Conservation (phyloP, 37 sponge, comb jelly and placozoan species). For the Agelas oroides region DNA sequence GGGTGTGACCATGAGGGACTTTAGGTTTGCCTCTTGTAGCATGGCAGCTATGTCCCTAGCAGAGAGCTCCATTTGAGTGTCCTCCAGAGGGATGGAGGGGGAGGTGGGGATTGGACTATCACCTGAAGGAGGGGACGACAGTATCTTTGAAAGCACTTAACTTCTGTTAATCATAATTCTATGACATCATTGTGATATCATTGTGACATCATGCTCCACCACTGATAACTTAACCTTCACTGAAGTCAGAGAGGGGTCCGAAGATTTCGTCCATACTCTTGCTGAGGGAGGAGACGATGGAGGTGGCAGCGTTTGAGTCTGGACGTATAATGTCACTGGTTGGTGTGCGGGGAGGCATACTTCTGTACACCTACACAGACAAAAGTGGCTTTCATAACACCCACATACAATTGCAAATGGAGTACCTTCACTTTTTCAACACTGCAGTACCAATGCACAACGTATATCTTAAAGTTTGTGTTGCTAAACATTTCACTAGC, state of each 20-base stretch:
- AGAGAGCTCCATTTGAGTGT: background rate
- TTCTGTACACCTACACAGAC: conserved; percentile 24
- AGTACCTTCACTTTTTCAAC: too few species aligned
- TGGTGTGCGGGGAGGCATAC: background rate
- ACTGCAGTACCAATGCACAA: too few species aligned
- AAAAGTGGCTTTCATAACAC: too few species aligned
- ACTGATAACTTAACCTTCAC: too few species aligned
- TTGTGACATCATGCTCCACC: too few species aligned
- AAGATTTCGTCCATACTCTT: conserved; percentile 30
- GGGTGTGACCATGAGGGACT: conserved; percentile 25
- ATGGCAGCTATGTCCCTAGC: conserved; percentile 32
- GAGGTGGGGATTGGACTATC: background rate
- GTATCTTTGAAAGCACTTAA: background rate
- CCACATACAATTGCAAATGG: too few species aligned
- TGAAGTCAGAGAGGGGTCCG: conserved; percentile 20
- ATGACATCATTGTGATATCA: too few species aligned
- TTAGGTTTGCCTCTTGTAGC: conserved; percentile 18
- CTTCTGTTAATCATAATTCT: background rate
- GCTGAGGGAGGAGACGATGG: background rate
- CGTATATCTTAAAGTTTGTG: too few species aligned
- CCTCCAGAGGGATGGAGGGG: background rate
- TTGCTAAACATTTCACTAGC: too few species aligned
- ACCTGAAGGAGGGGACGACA: background rate
- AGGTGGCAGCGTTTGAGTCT: conserved; percentile 33
- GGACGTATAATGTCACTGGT: conserved; percentile 64